Conservation (phyloP, 2,797 vertebrate species). For the Tauraco hartlaubi region DNA sequence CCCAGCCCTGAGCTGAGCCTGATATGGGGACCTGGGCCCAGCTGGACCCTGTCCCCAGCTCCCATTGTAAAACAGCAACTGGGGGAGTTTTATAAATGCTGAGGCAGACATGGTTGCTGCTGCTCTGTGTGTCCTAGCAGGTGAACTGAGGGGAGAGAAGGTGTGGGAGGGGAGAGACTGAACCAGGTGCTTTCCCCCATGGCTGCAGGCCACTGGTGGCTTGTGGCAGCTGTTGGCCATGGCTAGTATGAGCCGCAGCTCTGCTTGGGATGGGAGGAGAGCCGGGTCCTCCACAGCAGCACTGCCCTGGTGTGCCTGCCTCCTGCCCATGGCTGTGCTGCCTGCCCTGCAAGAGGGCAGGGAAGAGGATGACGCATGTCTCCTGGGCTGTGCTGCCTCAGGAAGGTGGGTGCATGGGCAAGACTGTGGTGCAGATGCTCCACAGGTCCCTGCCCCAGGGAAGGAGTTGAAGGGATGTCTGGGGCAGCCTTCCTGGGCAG, state of each 20-base stretch:
- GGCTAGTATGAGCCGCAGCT: background rate
- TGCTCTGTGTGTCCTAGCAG: background rate
- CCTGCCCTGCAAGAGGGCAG: background rate
- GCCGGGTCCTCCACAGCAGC: background rate
- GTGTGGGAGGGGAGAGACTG: background rate
- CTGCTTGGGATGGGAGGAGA: background rate
- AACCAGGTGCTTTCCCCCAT: background rate
- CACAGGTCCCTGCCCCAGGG: background rate
- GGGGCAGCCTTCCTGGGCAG: background rate
- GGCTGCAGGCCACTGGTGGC: background rate
- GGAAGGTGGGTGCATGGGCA: too few species aligned
- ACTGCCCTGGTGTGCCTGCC: background rate
- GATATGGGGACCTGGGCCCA: background rate
- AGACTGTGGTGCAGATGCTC: background rate
- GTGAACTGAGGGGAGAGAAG: background rate
- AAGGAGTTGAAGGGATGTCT: background rate
- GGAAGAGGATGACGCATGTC: accelerated
- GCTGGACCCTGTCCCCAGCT: conserved; percentile 15
- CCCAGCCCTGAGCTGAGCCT: background rate
- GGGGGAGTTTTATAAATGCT: conserved; percentile 59
- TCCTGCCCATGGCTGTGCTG: background rate
- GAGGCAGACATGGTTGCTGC: background rate
- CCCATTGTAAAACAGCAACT: conserved; percentile 2
- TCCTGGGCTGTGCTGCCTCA: background rate
- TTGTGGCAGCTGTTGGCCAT: background rate